Evolutionary conservation across 2,113 vertebrate species (phyloP).

Genomic region (Noturus placidus): DNA sequence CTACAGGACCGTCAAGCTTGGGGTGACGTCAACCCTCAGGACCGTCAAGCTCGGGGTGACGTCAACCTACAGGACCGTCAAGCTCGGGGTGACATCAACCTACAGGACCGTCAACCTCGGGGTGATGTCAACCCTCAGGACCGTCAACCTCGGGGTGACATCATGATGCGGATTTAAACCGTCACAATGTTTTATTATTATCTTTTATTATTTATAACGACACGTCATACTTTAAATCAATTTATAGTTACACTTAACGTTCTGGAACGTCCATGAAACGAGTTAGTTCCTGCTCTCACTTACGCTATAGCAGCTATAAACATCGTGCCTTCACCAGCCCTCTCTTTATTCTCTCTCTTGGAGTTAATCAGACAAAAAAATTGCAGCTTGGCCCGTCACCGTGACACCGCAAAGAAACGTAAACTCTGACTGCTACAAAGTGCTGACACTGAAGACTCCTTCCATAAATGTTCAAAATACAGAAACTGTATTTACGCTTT

Average conservation of each 20-base stretch:
- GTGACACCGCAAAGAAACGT: background rate
- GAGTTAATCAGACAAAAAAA: background rate
- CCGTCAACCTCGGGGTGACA: background rate
- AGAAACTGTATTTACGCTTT: slow-evolving; percentile 45
- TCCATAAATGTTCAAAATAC: background rate
- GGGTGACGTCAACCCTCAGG: background rate
- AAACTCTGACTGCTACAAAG: background rate
- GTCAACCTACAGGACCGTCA: background rate
- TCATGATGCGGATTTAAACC: background rate
- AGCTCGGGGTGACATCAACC: background rate
- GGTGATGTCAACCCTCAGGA: too few species aligned
- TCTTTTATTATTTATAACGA: too few species aligned
- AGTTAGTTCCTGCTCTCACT: background rate
- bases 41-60: background rate
- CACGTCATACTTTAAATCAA: too few species aligned
- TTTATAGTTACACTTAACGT: background rate
- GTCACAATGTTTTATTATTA: background rate
- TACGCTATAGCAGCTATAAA: background rate
- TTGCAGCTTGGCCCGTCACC: too few species aligned
- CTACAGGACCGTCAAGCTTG: background rate
- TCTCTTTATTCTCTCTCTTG: background rate
- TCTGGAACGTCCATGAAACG: too few species aligned
- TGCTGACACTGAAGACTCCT: background rate
- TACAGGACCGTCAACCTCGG: background rate
- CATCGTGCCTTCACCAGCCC: background rate